Evolutionary conservation across 35 echinoderm and acorn worm species (phyloP), one percentile per base, ranked within the genome.

Genomic region (Heliocidaris tuberculata): DNA sequence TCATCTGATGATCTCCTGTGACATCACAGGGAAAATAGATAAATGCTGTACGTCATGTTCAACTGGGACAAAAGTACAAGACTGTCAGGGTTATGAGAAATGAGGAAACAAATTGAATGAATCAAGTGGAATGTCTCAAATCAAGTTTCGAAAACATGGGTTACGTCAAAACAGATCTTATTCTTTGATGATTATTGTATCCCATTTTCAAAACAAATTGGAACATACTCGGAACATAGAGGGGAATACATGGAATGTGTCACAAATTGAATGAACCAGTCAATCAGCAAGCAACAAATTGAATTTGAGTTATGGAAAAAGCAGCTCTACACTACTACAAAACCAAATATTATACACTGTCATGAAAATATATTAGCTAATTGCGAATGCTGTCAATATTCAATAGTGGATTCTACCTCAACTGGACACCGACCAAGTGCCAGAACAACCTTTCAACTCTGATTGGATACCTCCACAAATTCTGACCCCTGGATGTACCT

Each of bases 1-100:
- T 89, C 87, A 89, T 47, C 65, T 27, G 65, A 78, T 24, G 65
- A 78, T 78, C 65, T 78, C 65, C 27, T 78, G 65, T 78, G 65
- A 78, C 65, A 78, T 78, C 65, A 78, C 65, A 78, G 65, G 65
- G 27, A 78, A 17, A 78, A 78, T 24, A 78, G 65, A 78, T n/a
- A 21, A 78, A 78, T 78, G 65, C 15, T 78, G 65, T 27, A 78
- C 8, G 65, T 78, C 65, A 78, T 19, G 17, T 78, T 78, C 65
- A 78, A 78, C 27, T 78, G 65, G 65, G 7, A 78, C 7, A 24
- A 17, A 78, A 78, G 65, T 19, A 78, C 65, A 19, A n/a, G 65
- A 27, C 27, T 7, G 27, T 78, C 65, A n/a, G 21, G 65, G 19
- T 78, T 78, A 7, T 78, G 65, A n/a, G 27, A 27, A 78, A 78